phyloP scores from a whole-genome alignment of 2,797 vertebrate species.

The Huso huso region DNA sequence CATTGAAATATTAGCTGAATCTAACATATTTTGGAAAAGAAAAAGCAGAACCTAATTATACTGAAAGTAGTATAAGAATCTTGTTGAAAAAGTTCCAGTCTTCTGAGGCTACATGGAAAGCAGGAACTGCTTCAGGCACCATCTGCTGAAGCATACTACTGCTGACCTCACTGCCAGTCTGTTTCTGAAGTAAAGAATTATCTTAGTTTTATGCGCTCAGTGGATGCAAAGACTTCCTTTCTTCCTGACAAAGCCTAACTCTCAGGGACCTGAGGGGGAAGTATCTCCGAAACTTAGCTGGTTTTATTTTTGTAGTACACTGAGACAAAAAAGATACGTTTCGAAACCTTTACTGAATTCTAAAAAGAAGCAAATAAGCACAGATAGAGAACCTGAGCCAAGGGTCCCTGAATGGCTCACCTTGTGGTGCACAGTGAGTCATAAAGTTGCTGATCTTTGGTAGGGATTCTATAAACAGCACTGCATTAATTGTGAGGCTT shows the following conservation, averaged over 20 bases:
- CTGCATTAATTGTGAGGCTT: too few relatives aligned
- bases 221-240: not conserved
- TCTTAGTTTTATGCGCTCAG: not conserved
- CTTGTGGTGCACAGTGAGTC: too few relatives aligned
- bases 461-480: too few relatives aligned
- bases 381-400: too few relatives aligned
- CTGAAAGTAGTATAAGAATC: slow-evolving; percentile 6
- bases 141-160: slow-evolving; percentile 3
- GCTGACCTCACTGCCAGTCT: slow-evolving; percentile 6
- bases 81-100: not conserved
- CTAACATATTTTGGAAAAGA: not conserved
- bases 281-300: too few relatives aligned
- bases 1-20: too few relatives aligned
- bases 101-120: slow-evolving; percentile 9
- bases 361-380: too few relatives aligned
- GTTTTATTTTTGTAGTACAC: too few relatives aligned
- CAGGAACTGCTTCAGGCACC: slow-evolving; percentile 5
- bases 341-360: too few relatives aligned
- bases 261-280: not conserved
- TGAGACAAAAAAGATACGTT: too few relatives aligned
- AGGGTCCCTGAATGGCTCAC: too few relatives aligned
- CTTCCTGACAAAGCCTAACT: not conserved
- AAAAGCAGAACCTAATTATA: not conserved
- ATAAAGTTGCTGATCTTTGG: too few relatives aligned
- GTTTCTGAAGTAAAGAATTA: slow-evolving; percentile 3